phyloP scores from a whole-genome alignment of 1,140 invertebrate species.

The Epicauta chinensis region DNA sequence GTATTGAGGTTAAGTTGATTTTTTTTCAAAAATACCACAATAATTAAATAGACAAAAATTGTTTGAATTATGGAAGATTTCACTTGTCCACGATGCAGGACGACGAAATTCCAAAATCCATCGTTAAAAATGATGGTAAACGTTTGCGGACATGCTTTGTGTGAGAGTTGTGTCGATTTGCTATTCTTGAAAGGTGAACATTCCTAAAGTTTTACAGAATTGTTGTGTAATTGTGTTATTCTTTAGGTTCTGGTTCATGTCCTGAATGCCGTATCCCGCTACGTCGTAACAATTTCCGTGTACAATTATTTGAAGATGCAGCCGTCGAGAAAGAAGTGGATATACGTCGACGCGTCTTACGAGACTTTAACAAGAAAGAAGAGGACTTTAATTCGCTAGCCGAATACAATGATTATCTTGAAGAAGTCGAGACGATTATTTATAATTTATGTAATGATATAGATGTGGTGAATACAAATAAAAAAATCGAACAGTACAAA shows the following conservation, averaged over 20 bases:
- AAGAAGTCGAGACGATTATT: conserved; percentile 86
- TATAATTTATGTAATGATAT: conserved; percentile 90
- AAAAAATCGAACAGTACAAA: conserved; percentile 90
- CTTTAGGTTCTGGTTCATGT: conserved; percentile 82
- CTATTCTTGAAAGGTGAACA: conserved; percentile 83
- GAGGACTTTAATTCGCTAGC: conserved; percentile 75
- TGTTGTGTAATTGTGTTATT: conserved; percentile 23
- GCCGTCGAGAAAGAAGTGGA: conserved; percentile 97
- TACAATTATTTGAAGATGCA: conserved; percentile 95
- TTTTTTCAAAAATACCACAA: too few relatives aligned
- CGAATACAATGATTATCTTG: conserved; percentile 92
- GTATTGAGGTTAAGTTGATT: too few relatives aligned
- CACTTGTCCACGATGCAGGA: conserved; percentile 95
- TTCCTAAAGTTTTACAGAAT: conserved; percentile 6
- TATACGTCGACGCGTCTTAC: conserved; percentile 80
- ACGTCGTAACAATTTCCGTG: conserved; percentile 82
- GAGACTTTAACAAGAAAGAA: conserved; percentile 88
- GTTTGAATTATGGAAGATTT: conserved; percentile 70
- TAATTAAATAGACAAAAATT: too few relatives aligned
- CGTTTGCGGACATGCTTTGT: conserved; percentile 94
- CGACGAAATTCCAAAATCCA: conserved; percentile 96
- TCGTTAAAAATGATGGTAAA: conserved; percentile 97
- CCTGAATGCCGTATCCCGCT: conserved; percentile 86
- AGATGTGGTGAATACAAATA: conserved; percentile 84
- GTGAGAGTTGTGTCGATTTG: conserved; percentile 94